Evolutionary conservation across 2,888 invertebrate genomes (phyloP).

Genomic region (Amaurobius ferox): DNA sequence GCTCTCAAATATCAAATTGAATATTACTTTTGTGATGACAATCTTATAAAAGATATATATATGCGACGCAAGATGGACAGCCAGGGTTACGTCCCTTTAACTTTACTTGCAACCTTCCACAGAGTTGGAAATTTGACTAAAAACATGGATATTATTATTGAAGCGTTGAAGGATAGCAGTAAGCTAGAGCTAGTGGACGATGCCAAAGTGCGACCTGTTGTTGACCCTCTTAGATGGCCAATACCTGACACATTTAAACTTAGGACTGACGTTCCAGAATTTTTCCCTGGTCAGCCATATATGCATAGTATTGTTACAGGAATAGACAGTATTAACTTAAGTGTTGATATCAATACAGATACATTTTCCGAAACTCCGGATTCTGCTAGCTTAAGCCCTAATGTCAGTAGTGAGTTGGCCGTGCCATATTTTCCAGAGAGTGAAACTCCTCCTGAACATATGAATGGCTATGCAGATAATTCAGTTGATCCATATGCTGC

Average conservation of each 20-base stretch:
- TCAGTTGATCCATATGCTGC: too few species aligned
- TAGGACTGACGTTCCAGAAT: not conserved
- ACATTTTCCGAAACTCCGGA: too few species aligned
- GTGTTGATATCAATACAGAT: too few species aligned
- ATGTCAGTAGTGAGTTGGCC: too few species aligned
- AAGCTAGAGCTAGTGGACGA: constrained; percentile 19
- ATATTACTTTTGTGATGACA: constrained; percentile 98
- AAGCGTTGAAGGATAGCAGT: constrained; percentile 78
- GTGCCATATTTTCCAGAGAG: too few species aligned
- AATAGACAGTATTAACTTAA: too few species aligned
- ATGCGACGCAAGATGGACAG: constrained; percentile 96
- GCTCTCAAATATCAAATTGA: constrained; percentile 79
- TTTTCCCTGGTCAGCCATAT: not conserved
- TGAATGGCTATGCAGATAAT: too few species aligned
- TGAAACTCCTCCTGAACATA: too few species aligned
- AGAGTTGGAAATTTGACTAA: constrained; percentile 91
- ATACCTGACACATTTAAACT: not conserved
- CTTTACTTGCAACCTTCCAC: constrained; percentile 96
- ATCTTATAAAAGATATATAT: constrained; percentile 96
- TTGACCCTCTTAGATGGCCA: constrained; percentile 22
- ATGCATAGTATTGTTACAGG: too few species aligned
- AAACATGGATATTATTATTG: constrained; percentile 88
- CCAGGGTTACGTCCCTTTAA: constrained; percentile 94
- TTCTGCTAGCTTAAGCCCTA: too few species aligned
- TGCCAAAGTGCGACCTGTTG: constrained; percentile 13